These are phyloP conservation scores for Pseudopipra pipra DNA, from an alignment of 2,113 vertebrate species.

Conservation along the genomic window DNA sequence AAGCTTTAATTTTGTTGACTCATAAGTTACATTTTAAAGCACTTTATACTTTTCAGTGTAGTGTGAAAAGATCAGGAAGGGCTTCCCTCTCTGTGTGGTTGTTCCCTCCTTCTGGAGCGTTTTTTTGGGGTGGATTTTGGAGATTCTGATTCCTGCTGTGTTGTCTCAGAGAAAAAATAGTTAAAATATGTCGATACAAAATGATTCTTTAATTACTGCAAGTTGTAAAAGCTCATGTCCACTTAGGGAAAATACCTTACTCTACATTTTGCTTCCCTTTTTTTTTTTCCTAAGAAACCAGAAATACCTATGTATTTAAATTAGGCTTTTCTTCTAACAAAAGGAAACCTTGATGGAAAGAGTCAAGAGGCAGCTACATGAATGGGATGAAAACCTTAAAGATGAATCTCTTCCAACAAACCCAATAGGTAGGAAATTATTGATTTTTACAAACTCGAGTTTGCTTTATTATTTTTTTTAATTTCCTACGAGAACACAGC, in stretches of 20 bases:
- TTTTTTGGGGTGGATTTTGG: not conserved
- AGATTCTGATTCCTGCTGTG: not conserved
- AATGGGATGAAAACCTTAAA: constrained; percentile 98
- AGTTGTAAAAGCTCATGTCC: not conserved
- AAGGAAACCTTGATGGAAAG: constrained; percentile 97
- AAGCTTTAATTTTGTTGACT: not conserved
- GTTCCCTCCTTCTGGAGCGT: not conserved
- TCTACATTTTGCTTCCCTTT: constrained; percentile 32
- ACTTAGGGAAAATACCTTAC: constrained; percentile 24
- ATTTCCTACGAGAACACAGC: not conserved
- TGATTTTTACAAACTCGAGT: not conserved
- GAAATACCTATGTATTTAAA: constrained; percentile 61
- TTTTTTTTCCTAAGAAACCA: constrained; percentile 35
- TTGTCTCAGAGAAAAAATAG: not conserved
- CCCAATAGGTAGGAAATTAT: constrained; percentile 81
- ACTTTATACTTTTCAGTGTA: not conserved
- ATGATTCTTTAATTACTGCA: not conserved
- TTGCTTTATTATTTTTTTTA: too few species aligned
- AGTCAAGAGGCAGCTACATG: constrained; percentile 93
- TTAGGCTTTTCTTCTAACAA: constrained; percentile 63
- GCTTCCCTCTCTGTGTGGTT: not conserved
- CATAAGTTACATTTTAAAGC: not conserved
- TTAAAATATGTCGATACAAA: not conserved
- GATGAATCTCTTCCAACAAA: constrained; percentile 96
- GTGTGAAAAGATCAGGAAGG: not conserved